Evolutionary conservation across 2,797 vertebrate genomes (phyloP).

Genomic region (Chanos chanos): DNA sequence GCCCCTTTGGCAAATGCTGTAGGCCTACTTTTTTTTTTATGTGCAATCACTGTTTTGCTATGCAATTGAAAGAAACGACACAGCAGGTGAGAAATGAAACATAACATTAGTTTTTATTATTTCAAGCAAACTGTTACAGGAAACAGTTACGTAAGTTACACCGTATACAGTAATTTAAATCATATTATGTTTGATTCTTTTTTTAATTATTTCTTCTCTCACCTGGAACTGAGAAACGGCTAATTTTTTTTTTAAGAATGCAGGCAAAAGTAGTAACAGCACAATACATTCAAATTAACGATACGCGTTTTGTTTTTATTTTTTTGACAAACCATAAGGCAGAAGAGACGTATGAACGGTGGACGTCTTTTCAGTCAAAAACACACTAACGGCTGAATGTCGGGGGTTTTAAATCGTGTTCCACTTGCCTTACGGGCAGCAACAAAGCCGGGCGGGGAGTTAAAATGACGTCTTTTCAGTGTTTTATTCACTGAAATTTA

Average conservation of each 20-base stretch:
- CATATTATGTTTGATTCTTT: constrained; percentile 66
- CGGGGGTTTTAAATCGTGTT: background rate
- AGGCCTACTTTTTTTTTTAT: no score
- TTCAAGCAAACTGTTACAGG: constrained; percentile 92
- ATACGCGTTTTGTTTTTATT: constrained; percentile 63
- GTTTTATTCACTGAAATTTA: background rate
- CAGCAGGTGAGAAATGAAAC: constrained; percentile 50
- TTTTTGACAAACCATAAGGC: constrained; percentile 77
- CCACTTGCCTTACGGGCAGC: background rate
- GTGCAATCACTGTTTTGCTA: no score
- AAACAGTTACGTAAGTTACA: constrained; percentile 98
- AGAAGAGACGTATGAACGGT: constrained; percentile 38
- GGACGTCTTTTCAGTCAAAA: background rate
- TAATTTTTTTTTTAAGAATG: constrained; percentile 84
- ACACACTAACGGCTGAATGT: constrained; percentile 5
- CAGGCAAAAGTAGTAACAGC: constrained; percentile 98
- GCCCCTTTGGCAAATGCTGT: no score
- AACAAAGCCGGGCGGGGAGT: background rate
- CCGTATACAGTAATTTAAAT: constrained; percentile 79
- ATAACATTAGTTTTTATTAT: constrained; percentile 90
- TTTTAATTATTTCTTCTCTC: constrained; percentile 38
- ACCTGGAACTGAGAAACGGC: constrained; percentile 80
- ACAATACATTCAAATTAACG: constrained; percentile 92
- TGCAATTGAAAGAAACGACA: no score
- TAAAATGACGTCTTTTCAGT: constrained; percentile 10